Conservation (phyloP, 2,888 invertebrate species). For the Pelosia muscerda region DNA sequence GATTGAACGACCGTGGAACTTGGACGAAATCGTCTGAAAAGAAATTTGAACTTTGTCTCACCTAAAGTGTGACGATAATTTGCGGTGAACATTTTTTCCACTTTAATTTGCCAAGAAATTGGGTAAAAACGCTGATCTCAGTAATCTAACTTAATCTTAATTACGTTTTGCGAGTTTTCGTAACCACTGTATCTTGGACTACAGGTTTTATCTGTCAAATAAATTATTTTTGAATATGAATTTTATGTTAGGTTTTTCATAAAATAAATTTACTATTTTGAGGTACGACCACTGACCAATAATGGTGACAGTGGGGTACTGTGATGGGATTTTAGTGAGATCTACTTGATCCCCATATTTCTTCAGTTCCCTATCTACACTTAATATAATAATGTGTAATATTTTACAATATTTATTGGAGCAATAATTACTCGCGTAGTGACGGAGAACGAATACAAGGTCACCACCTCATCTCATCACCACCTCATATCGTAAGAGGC, state of each 20-base stretch:
- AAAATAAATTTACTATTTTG: neutral
- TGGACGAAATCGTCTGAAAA: slow-evolving; percentile 15
- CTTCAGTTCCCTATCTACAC: neutral
- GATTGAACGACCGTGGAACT: slow-evolving; percentile 20
- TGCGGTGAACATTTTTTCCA: slow-evolving; percentile 25
- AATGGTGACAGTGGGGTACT: too few relatives aligned
- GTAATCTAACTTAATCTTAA: slow-evolving; percentile 5
- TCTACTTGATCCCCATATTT: neutral
- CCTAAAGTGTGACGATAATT: slow-evolving; percentile 31
- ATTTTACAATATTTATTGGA: too few relatives aligned
- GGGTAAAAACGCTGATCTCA: slow-evolving; percentile 16
- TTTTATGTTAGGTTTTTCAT: neutral
- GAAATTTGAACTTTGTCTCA: slow-evolving; percentile 19
- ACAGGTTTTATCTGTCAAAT: neutral
- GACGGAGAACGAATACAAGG: too few relatives aligned
- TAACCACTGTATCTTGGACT: neutral
- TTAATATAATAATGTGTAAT: neutral
- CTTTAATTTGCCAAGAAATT: slow-evolving; percentile 26
- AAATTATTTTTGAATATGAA: neutral
- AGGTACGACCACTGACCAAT: neutral
- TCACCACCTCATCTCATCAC: too few relatives aligned
- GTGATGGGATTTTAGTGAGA: too few relatives aligned
- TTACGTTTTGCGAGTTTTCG: slow-evolving; percentile 7
- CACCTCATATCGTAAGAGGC: too few relatives aligned
- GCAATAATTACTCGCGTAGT: too few relatives aligned